Conservation (phyloP, 2,888 invertebrate species). For the Brenthis daphne region DNA sequence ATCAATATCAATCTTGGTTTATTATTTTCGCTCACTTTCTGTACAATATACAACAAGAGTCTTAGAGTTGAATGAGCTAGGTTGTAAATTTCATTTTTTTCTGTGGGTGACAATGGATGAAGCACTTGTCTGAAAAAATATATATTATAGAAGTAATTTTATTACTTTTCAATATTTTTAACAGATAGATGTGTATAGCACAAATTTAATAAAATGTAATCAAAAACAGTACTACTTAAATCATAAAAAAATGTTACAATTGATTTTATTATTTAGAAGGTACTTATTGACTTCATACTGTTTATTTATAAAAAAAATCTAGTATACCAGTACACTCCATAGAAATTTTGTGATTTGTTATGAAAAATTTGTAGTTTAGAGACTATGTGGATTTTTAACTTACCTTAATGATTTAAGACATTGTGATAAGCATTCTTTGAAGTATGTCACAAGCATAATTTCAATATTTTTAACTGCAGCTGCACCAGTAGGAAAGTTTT, state of each 20-base stretch:
- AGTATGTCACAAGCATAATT: slow-evolving; percentile 47
- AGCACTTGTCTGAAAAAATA: slow-evolving; percentile 49
- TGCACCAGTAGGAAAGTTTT: slow-evolving; percentile 63
- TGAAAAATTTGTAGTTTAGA: no score
- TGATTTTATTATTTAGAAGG: no score
- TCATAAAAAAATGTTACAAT: no score
- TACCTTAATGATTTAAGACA: slow-evolving; percentile 50
- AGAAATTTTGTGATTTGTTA: no score
- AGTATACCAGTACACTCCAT: no score
- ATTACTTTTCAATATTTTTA: not conserved
- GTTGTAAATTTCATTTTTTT: slow-evolving; percentile 65
- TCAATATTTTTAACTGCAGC: slow-evolving; percentile 52
- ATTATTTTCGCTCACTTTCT: slow-evolving; percentile 50
- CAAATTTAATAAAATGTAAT: no score
- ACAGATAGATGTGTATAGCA: no score
- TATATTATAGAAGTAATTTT: slow-evolving; percentile 5
- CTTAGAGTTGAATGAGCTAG: slow-evolving; percentile 57
- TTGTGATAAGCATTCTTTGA: slow-evolving; percentile 50
- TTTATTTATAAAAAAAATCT: not conserved
- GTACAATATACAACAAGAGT: slow-evolving; percentile 58
- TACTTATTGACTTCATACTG: no score
- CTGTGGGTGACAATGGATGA: slow-evolving; percentile 56
- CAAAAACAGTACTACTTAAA: no score
- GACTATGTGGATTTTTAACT: not conserved
- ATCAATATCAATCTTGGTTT: slow-evolving; percentile 41